These are phyloP conservation scores for Rattus norvegicus DNA, from an alignment of 2,113 vertebrate species.

Conservation along the genomic window GRCr8 NC_086023.1:66810501-66811000, in stretches of 20 bases:
- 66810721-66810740: not conserved
- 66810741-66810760: not conserved
- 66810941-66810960: not conserved
- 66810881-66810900: constrained; percentile 46
- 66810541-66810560: not conserved
- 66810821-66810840: not conserved
- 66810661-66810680: not conserved
- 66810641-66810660: not conserved
- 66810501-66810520: no score
- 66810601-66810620: no score
- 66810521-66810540: not conserved
- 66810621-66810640: not conserved
- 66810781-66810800: not conserved
- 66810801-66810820: constrained; percentile 18
- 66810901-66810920: constrained; percentile 25
- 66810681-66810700: no score
- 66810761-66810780: not conserved
- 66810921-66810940: constrained; percentile 3
- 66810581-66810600: no score
- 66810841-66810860: not conserved
- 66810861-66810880: constrained; percentile 14
- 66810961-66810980: not conserved
- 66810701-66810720: no score
- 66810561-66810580: no score
- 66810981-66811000: not conserved